Percentiles rank a stretch among this genome's conserved stretches.
phyloP scores from a whole-genome alignment of 2,797 vertebrate genomes.

The Tolypeutes matacus region DNA sequence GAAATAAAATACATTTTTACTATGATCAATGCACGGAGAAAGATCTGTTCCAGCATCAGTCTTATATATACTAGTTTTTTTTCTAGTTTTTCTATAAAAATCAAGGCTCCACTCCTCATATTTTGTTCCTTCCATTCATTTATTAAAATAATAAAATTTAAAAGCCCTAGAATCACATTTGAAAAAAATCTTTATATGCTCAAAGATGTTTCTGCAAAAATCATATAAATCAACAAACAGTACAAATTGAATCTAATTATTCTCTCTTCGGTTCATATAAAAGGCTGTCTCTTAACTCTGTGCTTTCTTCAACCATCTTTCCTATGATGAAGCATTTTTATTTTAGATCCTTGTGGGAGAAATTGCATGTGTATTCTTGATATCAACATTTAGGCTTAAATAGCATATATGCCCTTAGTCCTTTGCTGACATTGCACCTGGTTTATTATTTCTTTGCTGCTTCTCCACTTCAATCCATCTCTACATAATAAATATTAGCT shows the following conservation, averaged over 20 bases:
- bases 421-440: neutral
- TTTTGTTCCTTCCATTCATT: slow-evolving; percentile 52
- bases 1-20: slow-evolving; percentile 27
- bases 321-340: neutral
- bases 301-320: slow-evolving; percentile 1
- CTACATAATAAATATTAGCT: neutral
- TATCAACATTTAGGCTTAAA: neutral
- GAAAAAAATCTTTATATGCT: slow-evolving; percentile 44
- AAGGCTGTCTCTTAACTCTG: neutral
- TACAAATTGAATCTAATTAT: slow-evolving; percentile 52
- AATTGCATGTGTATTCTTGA: neutral
- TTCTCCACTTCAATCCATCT: neutral
- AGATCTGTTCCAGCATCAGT: slow-evolving; percentile 38
- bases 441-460: neutral
- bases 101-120: neutral
- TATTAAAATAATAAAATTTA: slow-evolving; percentile 67
- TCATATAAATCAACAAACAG: slow-evolving; percentile 53
- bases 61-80: slow-evolving; percentile 36
- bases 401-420: neutral
- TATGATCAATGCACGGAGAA: neutral
- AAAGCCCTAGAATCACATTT: slow-evolving; percentile 47
- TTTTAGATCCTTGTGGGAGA: neutral
- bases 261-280: neutral
- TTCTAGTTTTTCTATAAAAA: slow-evolving; percentile 39
- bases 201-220: slow-evolving; percentile 40